A percentile compares a stretch with the other conserved stretches of the same genome.
These are phyloP conservation scores for Dasysyrphus tricinctus DNA, from an alignment of 2,888 invertebrate species.

Conservation along the genomic window DNA sequence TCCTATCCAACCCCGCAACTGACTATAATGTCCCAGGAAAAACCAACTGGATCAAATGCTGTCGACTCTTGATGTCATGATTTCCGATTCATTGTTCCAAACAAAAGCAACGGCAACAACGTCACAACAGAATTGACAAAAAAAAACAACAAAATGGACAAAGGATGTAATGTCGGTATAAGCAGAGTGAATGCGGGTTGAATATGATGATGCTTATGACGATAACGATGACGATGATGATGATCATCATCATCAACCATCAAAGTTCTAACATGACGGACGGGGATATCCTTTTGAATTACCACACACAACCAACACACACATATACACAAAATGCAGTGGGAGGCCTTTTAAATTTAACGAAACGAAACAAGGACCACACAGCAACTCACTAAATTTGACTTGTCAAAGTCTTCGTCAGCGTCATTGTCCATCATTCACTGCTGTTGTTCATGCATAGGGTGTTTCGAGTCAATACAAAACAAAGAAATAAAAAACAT, in stretches of 20 bases:
- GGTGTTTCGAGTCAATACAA: not conserved
- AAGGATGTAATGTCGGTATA: constrained; percentile 31
- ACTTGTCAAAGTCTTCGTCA: constrained; percentile 38
- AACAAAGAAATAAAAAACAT: not conserved
- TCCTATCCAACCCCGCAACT: not conserved
- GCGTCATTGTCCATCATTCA: constrained; percentile 19
- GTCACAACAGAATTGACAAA: not conserved
- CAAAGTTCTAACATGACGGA: constrained; percentile 49
- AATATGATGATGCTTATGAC: constrained; percentile 7
- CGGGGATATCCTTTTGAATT: constrained; percentile 53
- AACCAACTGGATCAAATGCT: constrained; percentile 30
- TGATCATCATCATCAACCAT: not conserved
- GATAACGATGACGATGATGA: constrained; percentile 15
- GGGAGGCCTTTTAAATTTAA: constrained; percentile 36
- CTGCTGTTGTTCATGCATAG: not conserved
- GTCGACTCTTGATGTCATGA: constrained; percentile 41
- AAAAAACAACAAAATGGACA: constrained; percentile 3
- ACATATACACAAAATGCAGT: not conserved
- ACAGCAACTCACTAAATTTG: constrained; percentile 42
- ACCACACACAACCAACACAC: not conserved
- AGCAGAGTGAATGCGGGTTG: constrained; percentile 15
- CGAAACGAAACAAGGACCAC: constrained; percentile 31
- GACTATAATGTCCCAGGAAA: not conserved
- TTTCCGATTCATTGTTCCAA: constrained; percentile 52
- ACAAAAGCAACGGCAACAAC: constrained; percentile 20